A percentile compares a stretch with the other conserved stretches of the same genome.
These are phyloP conservation scores for Theodoxus fluviatilis DNA, from an alignment of 2,888 invertebrate species.

Conservation along the genomic window DNA sequence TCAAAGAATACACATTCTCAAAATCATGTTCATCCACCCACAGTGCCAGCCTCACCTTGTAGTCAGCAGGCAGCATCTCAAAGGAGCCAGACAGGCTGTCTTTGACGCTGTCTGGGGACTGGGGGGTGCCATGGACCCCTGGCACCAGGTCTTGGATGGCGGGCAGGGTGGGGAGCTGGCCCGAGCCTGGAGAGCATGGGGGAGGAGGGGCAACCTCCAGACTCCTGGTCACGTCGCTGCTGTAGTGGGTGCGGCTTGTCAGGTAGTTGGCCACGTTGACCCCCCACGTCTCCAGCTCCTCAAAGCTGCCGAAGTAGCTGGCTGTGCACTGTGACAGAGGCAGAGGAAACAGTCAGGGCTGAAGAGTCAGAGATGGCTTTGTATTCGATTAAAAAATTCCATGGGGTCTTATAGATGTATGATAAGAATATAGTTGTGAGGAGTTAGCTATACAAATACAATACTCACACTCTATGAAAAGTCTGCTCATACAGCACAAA, in stretches of 20 bases:
- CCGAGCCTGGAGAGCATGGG: conserved; percentile 11
- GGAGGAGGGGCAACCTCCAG: conserved; percentile 18
- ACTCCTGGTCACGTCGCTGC: conserved; percentile 18
- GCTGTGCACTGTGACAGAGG: no score
- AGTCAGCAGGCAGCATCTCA: conserved; percentile 34
- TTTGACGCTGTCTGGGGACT: conserved; percentile 32
- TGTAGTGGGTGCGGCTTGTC: conserved; percentile 24
- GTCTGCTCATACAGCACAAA: no score
- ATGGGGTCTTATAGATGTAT: no score
- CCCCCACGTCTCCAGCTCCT: conserved; percentile 31
- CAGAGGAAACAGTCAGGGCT: no score
- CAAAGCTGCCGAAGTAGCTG: conserved; percentile 32
- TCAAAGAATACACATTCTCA: neutral
- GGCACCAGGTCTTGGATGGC: no score
- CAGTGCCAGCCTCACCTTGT: conserved; percentile 24
- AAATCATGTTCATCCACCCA: neutral
- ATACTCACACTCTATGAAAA: no score
- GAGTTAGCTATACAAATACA: no score
- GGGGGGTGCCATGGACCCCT: no score
- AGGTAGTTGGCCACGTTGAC: conserved; percentile 31
- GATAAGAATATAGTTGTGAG: no score
- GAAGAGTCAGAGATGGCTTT: no score
- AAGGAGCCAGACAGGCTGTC: conserved; percentile 37
- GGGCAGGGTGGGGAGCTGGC: conserved; percentile 3
- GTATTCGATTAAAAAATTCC: no score